Evolutionary conservation across 2,113 vertebrate genomes (phyloP), one percentile per base, ranked within the genome.

Genomic region (Malaclemys terrapin): DNA sequence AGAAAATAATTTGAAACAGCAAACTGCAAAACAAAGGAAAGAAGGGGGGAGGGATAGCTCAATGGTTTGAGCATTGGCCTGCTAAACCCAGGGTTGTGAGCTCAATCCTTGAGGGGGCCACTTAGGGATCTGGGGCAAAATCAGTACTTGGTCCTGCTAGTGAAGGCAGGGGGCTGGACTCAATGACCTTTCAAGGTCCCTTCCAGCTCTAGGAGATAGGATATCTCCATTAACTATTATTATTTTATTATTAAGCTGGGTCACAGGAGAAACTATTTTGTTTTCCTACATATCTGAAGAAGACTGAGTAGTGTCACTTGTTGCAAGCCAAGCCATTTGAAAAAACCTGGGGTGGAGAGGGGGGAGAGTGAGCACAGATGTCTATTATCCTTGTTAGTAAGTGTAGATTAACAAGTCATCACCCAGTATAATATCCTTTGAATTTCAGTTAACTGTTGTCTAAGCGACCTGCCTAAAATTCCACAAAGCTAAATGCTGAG

Each of bases 401-500:
- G 5, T 3, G 10, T 47, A 93, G 72, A 95, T 95, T 93, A 98
- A 95, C 82, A 93, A 89, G 25, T 93, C 75, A 88, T 85, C 72
- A 88, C 38, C 42, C 84, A 89, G 53, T 24, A 38, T 45, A 82
- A 88, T 57, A 92, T 45, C 35, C 31, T 75, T 0, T 81, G 93
- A 91, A 93, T 90, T 93, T 96, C 90, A 89, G 84, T 86, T 96
- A 92, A 89, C 79, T 87, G 69, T 83, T 84, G 69, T 65, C 89
- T 79, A 90, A 96, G 49, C 13, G 53, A 93, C 83, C 82, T 91
- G 80, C 22, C 94, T 83, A 84, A 93, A 95, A 93, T 93, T 95
- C 88, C 89, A 92, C 53, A 88, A 72, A 1, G 9, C 72, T 75
- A 27, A 50, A 72, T 5, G 27, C 2, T 1, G 75, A 89, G 47